A percentile compares a stretch with the other conserved stretches of the same genome.
These are phyloP conservation scores for Spatula clypeata DNA, from an alignment of 2,797 vertebrate species.

Conservation along the genomic window DNA sequence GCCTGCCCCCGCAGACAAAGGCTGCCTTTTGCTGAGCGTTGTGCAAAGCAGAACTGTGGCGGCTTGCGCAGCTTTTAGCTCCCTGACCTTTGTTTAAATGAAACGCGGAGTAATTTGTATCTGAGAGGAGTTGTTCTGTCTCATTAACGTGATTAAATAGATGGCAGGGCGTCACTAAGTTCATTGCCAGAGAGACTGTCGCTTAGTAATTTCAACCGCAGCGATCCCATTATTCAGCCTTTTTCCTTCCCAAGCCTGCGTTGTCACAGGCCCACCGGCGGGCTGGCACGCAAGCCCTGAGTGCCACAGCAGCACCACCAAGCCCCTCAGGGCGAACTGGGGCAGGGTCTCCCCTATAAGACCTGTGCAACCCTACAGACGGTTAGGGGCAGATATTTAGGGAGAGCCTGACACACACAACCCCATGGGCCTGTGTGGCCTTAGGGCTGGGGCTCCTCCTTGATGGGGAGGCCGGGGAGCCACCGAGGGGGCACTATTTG, in stretches of 20 bases:
- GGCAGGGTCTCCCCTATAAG: no score
- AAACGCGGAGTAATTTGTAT: conserved; percentile 44
- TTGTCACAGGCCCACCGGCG: neutral
- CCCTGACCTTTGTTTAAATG: conserved; percentile 57
- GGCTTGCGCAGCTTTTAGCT: conserved; percentile 11
- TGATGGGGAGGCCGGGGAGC: neutral
- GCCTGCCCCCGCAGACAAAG: neutral
- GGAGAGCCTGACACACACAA: no score
- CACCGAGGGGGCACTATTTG: neutral
- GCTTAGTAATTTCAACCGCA: conserved; percentile 54
- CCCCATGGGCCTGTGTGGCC: no score
- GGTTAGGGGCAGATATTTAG: no score
- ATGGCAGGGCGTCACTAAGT: conserved; percentile 11
- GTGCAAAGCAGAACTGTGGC: neutral
- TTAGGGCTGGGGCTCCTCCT: neutral
- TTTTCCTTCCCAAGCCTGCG: neutral
- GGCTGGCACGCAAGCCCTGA: neutral
- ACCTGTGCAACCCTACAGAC: no score
- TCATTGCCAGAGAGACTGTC: conserved; percentile 61
- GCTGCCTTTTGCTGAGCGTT: neutral
- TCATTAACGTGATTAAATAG: conserved; percentile 56
- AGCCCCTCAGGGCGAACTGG: no score
- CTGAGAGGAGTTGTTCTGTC: conserved; percentile 19
- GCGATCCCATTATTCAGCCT: conserved; percentile 25
- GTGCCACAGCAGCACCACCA: neutral